A percentile compares a stretch with the other conserved stretches of the same genome.
Evolutionary conservation across 2,113 vertebrate genomes (phyloP).

Genomic region (Hystrix brachyura): DNA sequence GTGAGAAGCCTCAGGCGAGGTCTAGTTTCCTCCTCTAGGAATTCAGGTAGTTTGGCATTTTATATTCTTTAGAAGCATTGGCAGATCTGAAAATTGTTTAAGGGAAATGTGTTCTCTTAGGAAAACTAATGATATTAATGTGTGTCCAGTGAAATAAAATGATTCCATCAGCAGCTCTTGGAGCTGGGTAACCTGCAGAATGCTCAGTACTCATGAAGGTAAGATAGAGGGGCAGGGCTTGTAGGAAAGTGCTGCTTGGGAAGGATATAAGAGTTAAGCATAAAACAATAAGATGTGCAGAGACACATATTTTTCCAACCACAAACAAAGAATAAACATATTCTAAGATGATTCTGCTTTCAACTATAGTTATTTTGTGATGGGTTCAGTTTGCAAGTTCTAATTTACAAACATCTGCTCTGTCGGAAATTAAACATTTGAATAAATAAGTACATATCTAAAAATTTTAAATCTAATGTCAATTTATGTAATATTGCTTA

Average conservation of each 20-base stretch:
- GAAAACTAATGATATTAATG: neutral
- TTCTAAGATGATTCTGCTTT: no score
- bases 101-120: constrained; percentile 4
- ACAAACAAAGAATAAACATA: no score
- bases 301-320: no score
- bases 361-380: no score
- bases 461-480: no score
- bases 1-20: neutral
- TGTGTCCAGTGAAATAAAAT: neutral
- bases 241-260: neutral
- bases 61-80: neutral
- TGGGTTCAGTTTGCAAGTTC: no score
- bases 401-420: no score
- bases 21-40: neutral
- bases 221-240: neutral
- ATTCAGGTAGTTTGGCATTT: neutral
- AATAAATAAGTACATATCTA: no score
- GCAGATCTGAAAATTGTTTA: neutral
- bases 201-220: neutral
- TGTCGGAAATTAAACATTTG: no score
- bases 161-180: neutral
- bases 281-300: no score
- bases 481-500: no score
- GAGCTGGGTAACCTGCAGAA: neutral
- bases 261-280: no score